Evolutionary conservation across 2,888 invertebrate genomes (phyloP).

Genomic region (Tetrapedia diversipes): DNA sequence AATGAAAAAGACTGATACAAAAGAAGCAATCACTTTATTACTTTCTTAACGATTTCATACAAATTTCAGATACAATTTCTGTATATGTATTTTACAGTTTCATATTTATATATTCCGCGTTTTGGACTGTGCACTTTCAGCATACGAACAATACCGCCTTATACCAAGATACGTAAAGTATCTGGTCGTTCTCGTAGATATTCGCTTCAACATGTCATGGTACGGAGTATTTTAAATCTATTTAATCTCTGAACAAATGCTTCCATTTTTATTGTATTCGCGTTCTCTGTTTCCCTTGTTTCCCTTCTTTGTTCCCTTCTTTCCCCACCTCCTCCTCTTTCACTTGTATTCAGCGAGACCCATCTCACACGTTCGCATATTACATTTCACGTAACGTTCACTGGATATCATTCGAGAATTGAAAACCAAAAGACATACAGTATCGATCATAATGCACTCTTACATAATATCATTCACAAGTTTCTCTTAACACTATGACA

Average conservation of each 20-base stretch:
- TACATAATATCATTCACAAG: constrained; percentile 43
- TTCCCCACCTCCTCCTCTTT: background rate
- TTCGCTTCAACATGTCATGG: constrained; percentile 63
- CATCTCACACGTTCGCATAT: background rate
- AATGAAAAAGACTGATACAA: constrained; percentile 36
- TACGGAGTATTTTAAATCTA: constrained; percentile 61
- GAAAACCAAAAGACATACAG: constrained; percentile 20
- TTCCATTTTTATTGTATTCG: constrained; percentile 44
- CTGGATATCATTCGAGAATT: background rate
- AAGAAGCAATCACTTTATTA: constrained; percentile 78
- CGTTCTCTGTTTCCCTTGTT: constrained; percentile 6
- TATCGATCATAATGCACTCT: constrained; percentile 21
- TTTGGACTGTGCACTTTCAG: constrained; percentile 42
- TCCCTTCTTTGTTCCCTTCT: background rate
- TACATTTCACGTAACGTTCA: background rate
- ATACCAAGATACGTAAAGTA: constrained; percentile 52
- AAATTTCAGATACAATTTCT: constrained; percentile 72
- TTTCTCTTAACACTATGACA: too few relatives aligned
- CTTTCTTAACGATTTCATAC: constrained; percentile 72
- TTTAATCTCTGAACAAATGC: constrained; percentile 54
- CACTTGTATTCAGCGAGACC: background rate
- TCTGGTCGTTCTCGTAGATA: constrained; percentile 43
- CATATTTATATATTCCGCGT: constrained; percentile 47
- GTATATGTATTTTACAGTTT: constrained; percentile 72
- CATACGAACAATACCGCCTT: constrained; percentile 12